Base-by-base conservation (phyloP, 2,797 vertebrate species). In the Pangasius krempfi region DNA sequence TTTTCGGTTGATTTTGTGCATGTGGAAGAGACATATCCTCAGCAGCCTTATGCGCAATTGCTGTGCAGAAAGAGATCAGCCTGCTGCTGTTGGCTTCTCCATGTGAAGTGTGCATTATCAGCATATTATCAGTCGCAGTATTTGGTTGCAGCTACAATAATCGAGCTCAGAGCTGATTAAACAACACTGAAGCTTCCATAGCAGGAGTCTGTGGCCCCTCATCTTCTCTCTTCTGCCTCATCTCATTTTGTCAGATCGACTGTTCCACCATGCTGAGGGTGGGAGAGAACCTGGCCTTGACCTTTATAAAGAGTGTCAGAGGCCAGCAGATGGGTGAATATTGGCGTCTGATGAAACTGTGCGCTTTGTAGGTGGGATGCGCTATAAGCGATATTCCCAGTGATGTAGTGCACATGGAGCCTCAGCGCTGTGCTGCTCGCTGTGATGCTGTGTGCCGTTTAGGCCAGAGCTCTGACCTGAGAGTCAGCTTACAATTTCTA, bases 401-500 rank as follows among this genome's bases (percentile, higher is more conserved):
- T 50, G 62, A 20, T 52, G 82, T 33, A 33, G 37, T n/a, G 6
- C 5, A 16, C 80, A 62, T 60, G 33, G 1, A 58, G 33, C 4
- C 25, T 1, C 37, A 37, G 54, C 2, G 20, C 18, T 47, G 81
- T 83, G 9, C 47, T 60, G 56, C 5, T 60, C 27, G 50, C 64
- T 81, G 78, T 62, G 87, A 84, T 90, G 75, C 68, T 87, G 85
- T 88, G 78, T 72, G 4, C 27, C 18, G 56, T 87, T 86, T 84
- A 89, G 80, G 89, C 84, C 84, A 90, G 89, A 68, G 58, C 86
- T 86, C n/a, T 88, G 86, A 89, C 89, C 87, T 84, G 89, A 80
- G 87, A 90, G 89, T 89, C 84, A 89, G 86, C 84, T 60, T 58
- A 68, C 68, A n/a, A 68, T 78, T 84, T 85, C 70, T 75, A 87